Evolutionary conservation across 2,113 vertebrate genomes (phyloP), one percentile per base, ranked within the genome.

Genomic region (Rostratula benghalensis): DNA sequence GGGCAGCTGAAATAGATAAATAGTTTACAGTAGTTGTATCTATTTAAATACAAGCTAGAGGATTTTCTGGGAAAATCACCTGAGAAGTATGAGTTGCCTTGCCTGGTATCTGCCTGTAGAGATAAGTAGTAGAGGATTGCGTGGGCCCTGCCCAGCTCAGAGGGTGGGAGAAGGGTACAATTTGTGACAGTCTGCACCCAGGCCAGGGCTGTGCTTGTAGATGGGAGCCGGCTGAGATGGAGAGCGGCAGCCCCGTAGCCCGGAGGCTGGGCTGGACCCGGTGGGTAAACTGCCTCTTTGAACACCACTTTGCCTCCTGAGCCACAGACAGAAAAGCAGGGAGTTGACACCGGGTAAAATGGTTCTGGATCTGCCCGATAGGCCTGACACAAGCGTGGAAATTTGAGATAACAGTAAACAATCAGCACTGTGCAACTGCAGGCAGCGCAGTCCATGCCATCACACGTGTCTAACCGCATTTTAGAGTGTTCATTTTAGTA

Each of bases 261-360:
- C 3, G 1, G 21, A 33, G 41, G 3, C 63, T 73, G 76, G 25
- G 19, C 5, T 21, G 54, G 50, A 11, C 16, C 3, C 0, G 1
- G 1, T 9, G 16, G 27, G 24, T 13, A 23, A 59, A 31, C 27
- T 13, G 0, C 7, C 39, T 33, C n/a, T 12, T 13, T 39, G 33
- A 83, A 64, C 25, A 14, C 11, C 35, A 4, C 4, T 16, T 63
- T 7, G 12, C 10, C 16, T 81, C 54, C 63, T n/a, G 35, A 31
- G 41, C 45, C 39, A 14, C 2, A 3, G 51, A 7, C 46, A 21
- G 53, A 45, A 61, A 57, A 6, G 9, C 17, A 11, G 57, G 51
- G 33, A 69, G 70, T 12, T 83, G 37, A 19, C 14, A 3, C 15
- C 0, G 5, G 37, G 27, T 76, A 22, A 56, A 90, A 53, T 59